phyloP scores from a whole-genome alignment of 2,888 invertebrate genomes.

The Prenolepis imparis region DNA sequence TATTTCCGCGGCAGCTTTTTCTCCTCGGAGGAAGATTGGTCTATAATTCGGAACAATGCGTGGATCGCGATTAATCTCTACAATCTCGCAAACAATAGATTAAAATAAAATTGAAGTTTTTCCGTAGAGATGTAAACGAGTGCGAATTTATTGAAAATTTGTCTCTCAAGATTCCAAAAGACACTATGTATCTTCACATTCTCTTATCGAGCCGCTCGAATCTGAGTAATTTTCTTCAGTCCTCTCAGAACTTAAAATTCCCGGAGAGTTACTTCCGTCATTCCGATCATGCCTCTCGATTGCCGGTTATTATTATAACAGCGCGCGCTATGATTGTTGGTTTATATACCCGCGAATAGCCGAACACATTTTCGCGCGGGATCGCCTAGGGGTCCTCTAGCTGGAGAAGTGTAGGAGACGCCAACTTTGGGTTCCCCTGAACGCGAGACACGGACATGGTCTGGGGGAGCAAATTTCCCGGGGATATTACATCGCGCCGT shows the following conservation, averaged over 20 bases:
- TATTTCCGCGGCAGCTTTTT: slow-evolving; percentile 31
- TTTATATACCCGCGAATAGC: slow-evolving; percentile 13
- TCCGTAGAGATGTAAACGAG: neutral
- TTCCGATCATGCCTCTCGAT: slow-evolving; percentile 39
- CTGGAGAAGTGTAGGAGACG: neutral
- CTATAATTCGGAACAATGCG: slow-evolving; percentile 3
- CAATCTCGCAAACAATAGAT: neutral
- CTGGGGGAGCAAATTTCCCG: slow-evolving; percentile 10
- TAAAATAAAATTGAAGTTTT: neutral
- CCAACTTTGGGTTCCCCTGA: slow-evolving; percentile 29
- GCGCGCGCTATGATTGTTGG: slow-evolving; percentile 19
- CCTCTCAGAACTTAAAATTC: slow-evolving; percentile 10
- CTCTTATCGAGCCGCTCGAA: neutral
- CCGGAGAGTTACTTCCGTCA: slow-evolving; percentile 39
- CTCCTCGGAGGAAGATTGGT: neutral
- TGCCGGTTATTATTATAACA: slow-evolving; percentile 50
- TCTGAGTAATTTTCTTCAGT: slow-evolving; percentile 4
- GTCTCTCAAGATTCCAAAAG: neutral
- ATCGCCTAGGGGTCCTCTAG: slow-evolving; percentile 10
- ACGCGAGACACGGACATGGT: slow-evolving; percentile 36
- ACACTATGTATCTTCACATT: too few relatives aligned
- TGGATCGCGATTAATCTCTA: slow-evolving; percentile 20
- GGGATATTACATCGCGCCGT: slow-evolving; percentile 30
- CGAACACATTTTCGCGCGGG: slow-evolving; percentile 32
- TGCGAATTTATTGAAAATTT: neutral